Conservation (phyloP, 2,888 invertebrate species). For the Phyto melanocephala region DNA sequence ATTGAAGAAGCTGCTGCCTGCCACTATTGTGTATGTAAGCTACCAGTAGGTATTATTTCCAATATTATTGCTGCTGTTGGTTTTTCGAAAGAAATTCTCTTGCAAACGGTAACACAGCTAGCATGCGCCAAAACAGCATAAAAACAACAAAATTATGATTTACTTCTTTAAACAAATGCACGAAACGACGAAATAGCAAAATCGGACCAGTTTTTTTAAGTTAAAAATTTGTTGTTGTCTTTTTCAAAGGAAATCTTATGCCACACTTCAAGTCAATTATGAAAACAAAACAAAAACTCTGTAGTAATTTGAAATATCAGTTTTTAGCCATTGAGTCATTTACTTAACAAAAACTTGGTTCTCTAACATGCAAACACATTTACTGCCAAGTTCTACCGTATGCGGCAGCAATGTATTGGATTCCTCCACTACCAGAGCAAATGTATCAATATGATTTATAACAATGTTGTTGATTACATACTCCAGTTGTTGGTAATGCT, state of each 20-base stretch:
- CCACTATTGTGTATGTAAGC: not conserved
- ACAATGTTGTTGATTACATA: constrained; percentile 58
- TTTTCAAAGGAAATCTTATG: constrained; percentile 60
- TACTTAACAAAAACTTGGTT: constrained; percentile 42
- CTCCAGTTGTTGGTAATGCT: constrained; percentile 7
- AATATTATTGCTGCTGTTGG: not conserved
- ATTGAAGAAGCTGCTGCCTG: constrained; percentile 22
- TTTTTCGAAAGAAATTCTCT: constrained; percentile 28
- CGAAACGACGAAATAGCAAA: not conserved
- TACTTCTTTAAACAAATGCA: constrained; percentile 36
- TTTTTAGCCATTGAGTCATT: constrained; percentile 53
- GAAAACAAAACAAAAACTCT: constrained; percentile 10
- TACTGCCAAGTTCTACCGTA: constrained; percentile 32
- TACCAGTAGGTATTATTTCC: not conserved
- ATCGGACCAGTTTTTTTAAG: constrained; percentile 29
- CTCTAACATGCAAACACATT: constrained; percentile 50
- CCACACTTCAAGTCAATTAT: constrained; percentile 47
- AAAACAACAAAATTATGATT: constrained; percentile 51
- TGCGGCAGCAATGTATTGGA: not conserved
- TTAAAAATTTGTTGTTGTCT: constrained; percentile 9
- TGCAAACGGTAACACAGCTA: constrained; percentile 29
- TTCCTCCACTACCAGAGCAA: constrained; percentile 12
- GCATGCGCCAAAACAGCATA: constrained; percentile 51
- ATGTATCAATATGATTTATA: constrained; percentile 50
- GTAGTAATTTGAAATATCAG: constrained; percentile 50